Percentiles rank a stretch among this genome's conserved stretches.
Conservation (phyloP, 2,797 vertebrate species). For the Scolopax bukidnonensis region DNA sequence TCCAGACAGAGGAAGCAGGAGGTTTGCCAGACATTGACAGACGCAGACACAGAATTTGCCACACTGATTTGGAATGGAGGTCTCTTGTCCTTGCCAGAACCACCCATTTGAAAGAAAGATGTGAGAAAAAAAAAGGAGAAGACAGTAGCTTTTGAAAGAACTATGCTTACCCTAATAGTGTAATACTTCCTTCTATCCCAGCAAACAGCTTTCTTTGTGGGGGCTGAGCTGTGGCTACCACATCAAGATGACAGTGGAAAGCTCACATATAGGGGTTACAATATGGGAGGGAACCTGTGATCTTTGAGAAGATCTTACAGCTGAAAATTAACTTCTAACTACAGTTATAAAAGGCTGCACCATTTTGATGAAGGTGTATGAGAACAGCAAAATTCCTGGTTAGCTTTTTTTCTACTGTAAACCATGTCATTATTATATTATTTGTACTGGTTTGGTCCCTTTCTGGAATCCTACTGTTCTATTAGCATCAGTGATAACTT, state of each 20-base stretch:
- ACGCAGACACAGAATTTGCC: background rate
- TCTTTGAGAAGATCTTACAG: background rate
- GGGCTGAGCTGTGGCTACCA: background rate
- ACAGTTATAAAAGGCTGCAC: background rate
- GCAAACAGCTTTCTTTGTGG: background rate
- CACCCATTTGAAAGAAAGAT: background rate
- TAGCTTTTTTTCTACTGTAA: background rate
- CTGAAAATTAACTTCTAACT: background rate
- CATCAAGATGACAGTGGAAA: background rate
- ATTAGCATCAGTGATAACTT: background rate
- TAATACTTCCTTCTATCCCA: background rate
- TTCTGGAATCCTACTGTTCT: background rate
- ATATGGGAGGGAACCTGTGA: background rate
- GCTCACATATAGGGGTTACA: background rate
- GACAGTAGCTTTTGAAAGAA: background rate
- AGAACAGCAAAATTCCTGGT: background rate
- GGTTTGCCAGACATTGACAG: background rate
- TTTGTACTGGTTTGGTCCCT: background rate
- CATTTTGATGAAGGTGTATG: background rate
- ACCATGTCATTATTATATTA: background rate
- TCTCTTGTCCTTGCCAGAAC: background rate
- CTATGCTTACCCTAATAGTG: background rate
- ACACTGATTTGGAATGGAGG: rapidly evolving
- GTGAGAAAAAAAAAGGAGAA: background rate
- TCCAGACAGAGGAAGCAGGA: background rate